Conservation (phyloP, 2,797 vertebrate species). For the Accipiter minullus region DNA sequence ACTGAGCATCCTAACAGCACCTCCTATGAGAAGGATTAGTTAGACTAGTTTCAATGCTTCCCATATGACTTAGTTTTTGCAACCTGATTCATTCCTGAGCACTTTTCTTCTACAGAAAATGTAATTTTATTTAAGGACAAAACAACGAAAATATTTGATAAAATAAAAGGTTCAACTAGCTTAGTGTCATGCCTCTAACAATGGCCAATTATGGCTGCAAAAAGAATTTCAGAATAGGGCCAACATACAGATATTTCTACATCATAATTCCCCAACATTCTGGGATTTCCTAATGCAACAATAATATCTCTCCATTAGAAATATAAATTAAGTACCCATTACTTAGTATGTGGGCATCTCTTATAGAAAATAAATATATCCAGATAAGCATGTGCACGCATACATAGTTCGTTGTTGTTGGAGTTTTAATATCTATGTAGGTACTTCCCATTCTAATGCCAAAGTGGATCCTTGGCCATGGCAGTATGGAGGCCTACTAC, state of each 20-base stretch:
- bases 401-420: rapidly evolving
- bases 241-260: not conserved
- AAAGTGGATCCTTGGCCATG: not conserved
- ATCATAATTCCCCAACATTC: not conserved
- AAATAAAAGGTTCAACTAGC: not conserved
- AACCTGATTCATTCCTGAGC: not conserved
- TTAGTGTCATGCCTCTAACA: not conserved
- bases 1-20: not conserved
- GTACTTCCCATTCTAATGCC: not conserved
- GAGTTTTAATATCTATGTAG: not conserved
- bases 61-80: not conserved
- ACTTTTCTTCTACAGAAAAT: not conserved
- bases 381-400: not conserved
- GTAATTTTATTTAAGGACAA: not conserved
- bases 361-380: not conserved
- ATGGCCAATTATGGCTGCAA: not conserved
- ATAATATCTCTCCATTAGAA: not conserved
- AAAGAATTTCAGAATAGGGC: not conserved
- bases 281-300: not conserved
- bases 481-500: not conserved
- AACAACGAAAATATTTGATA: not conserved
- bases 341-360: not conserved
- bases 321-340: not conserved
- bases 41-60: not conserved
- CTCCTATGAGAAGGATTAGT: not conserved